Base-by-base conservation (phyloP, 2,888 invertebrate genomes). In the Agrenia bidenticulata region DNA sequence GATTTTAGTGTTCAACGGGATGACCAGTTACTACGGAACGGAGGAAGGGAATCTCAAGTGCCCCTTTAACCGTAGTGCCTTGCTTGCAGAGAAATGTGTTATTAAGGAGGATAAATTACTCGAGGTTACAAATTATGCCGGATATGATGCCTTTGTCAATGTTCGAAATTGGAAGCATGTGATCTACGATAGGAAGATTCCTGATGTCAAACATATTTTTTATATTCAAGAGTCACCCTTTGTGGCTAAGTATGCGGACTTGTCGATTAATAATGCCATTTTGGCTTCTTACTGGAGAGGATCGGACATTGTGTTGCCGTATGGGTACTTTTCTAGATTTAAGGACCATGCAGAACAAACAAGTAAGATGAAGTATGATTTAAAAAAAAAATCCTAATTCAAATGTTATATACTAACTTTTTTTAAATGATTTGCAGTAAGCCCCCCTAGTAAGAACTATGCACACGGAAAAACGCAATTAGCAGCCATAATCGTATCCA, bases 141-240 rank as follows among this genome's bases (percentile, higher is more conserved):
- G 27, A 1, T 66, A 50, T 15, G 63, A 66, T 23, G 63, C 60
- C 9, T 21, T 63, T 15, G 56, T 66, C 24, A 45, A 56, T 13
- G 21, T 63, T 41, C 55, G 63, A 4, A 59, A 66, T 57, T 66
- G 66, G 66, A 45, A 41, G 1, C 50, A 39, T 32, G 54, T 27
- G 32, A 21, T 66, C n/a, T 63, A 58, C 17, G 66, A 66, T 11
- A 27, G 27, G 5, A 55, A 49, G 24, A 26, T 66, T 13, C 45
- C 59, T 19, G n/a, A 49, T 17, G 21, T 21, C 5, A 49, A 32
- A 39, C 54, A 63, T 9, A 45, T 66, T 42, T 49, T 58, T n/a
- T 66, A 55, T 23, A 63, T 63, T 27, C 49, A 59, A 15, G 66
- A 66, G 53, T 66, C 63, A 4, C 63, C 63, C 0, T 66, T 54